phyloP scores from a whole-genome alignment of 2,888 invertebrate species.

The Macrosoma leucophasiata region DNA sequence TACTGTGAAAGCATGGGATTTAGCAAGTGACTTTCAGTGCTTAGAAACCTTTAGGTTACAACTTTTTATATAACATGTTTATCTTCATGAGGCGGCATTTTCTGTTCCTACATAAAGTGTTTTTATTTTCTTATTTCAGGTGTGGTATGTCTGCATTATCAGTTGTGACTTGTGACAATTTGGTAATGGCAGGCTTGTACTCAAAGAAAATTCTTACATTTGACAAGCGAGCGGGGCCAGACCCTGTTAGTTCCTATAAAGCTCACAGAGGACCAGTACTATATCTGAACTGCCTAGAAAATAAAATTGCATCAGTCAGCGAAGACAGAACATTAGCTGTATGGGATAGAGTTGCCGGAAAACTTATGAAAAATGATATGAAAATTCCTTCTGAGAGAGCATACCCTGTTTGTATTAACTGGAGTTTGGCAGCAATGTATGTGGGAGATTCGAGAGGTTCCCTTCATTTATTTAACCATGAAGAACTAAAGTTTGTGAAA shows the following conservation, averaged over 20 bases:
- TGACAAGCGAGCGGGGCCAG: conserved; percentile 61
- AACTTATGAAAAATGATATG: conserved; percentile 49
- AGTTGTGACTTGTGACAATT: conserved; percentile 57
- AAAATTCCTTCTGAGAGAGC: conserved; percentile 55
- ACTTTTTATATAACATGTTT: too few relatives aligned
- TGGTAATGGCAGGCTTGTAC: conserved; percentile 72
- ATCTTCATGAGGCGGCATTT: too few relatives aligned
- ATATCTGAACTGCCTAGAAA: conserved; percentile 46
- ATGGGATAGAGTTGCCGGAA: conserved; percentile 72
- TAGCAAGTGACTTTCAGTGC: conserved; percentile 55
- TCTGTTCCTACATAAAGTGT: conserved; percentile 19
- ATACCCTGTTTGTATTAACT: conserved; percentile 60
- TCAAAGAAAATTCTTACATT: conserved; percentile 72
- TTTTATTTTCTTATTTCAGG: conserved; percentile 35
- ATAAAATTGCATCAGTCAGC: conserved; percentile 74
- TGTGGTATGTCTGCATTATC: conserved; percentile 73
- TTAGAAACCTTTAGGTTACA: conserved; percentile 66
- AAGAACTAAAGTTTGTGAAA: conserved; percentile 40
- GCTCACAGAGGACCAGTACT: conserved; percentile 73
- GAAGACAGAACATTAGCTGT: conserved; percentile 75
- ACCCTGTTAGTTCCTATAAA: conserved; percentile 57
- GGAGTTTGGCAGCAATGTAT: conserved; percentile 56
- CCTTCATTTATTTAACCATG: conserved; percentile 58
- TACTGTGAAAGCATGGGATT: conserved; percentile 75
- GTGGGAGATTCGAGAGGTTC: conserved; percentile 64